Evolutionary conservation across 2,113 vertebrate genomes (phyloP).

Genomic region (Rhodinocichla rosea): DNA sequence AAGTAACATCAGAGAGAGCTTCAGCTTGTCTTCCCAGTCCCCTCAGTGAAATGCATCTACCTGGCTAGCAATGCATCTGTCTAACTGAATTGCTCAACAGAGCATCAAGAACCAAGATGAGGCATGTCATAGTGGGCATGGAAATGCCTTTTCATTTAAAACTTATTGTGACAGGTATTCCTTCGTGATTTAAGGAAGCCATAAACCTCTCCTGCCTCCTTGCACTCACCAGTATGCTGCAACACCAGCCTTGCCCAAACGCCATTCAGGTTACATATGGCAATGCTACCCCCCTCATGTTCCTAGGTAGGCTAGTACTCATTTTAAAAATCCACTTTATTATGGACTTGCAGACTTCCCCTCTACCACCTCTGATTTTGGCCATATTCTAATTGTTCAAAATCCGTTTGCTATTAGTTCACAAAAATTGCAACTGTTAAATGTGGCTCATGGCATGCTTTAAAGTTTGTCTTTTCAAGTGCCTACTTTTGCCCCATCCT

Average conservation of each 20-base stretch:
- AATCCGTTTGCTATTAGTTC: not conserved
- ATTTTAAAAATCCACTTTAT: not conserved
- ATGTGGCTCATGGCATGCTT: not conserved
- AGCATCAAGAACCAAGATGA: not conserved
- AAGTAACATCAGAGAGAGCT: not conserved
- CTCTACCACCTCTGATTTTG: not conserved
- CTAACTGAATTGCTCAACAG: not conserved
- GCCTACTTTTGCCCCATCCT: not conserved
- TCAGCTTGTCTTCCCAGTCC: not conserved
- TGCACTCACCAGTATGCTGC: not conserved
- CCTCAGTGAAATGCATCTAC: not conserved
- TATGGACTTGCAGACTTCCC: not conserved
- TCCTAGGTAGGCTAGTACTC: not conserved
- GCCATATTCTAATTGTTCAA: not conserved
- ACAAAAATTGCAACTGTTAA: not conserved
- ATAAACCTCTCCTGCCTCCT: not conserved
- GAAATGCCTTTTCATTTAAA: not conserved
- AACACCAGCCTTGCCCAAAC: not conserved
- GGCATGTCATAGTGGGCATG: not conserved
- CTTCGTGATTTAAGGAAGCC: not conserved
- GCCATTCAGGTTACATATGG: not conserved
- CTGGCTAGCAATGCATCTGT: not conserved
- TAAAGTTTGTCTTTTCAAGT: not conserved
- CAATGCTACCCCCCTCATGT: not conserved
- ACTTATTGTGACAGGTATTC: not conserved